Base-by-base conservation (phyloP, 1,140 invertebrate species). In the Eriocheir sinensis region DNA sequence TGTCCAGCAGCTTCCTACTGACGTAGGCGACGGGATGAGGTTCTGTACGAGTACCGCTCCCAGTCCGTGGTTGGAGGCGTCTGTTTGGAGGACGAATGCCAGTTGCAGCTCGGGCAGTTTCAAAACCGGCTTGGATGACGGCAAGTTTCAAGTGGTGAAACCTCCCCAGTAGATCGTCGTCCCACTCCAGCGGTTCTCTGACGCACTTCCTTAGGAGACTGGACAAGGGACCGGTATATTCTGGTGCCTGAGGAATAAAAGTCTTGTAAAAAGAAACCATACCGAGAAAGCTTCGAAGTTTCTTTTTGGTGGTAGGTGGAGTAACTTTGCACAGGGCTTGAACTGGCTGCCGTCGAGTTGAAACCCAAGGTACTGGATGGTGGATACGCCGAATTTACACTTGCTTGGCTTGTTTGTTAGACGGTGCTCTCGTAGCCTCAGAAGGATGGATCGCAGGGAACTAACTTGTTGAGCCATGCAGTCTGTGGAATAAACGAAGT, bases 231-330 rank as follows among this genome's bases (percentile, higher is more conserved):
- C 86, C 21, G 15, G 44, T n/a, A 2, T 91, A 53, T 2, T 36
- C 30, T 21, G 93, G 27, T 0, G 41, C 53, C 44, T 94, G 89
- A 8, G 86, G 85, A 9, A 94, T 94, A n/a, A 91, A 94, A 40
- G n/a, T 91, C 41, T 48, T 88, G 89, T 94, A 94, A 90, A 94
- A 94, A 8, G 86, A 94, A 21, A 94, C 40, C 53, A 91, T 12
- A 0, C 86, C 93, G 0, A 94, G 27, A n/a, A 95, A 88, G 30
- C 83, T 89, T 34, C 60, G 72, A 36, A 93, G 81, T 30, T 15
- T 2, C 80, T 93, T 93, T 34, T 95, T 89, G 3, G 93, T 95
- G 53, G 53, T 15, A 38, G 85, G 88, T 30, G 41, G 72, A 81
- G 34, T 34, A 30, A 89, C 32, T 21, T 60, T 30, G 15, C 88